phyloP scores from a whole-genome alignment of 2,888 invertebrate genomes.

The Erebia epiphron region DNA sequence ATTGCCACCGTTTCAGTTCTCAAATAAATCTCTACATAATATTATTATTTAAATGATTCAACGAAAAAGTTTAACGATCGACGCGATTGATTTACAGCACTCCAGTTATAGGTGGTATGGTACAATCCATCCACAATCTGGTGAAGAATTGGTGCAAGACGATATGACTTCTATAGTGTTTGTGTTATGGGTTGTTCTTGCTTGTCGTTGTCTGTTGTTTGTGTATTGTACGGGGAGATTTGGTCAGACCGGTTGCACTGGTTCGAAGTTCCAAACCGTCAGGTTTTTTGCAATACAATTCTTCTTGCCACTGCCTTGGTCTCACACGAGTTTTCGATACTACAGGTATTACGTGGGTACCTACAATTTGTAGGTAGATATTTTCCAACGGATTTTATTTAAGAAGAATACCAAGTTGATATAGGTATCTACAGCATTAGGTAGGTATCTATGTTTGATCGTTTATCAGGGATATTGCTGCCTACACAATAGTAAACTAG shows the following conservation, averaged over 20 bases:
- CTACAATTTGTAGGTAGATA: background rate
- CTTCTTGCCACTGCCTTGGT: constrained; percentile 48
- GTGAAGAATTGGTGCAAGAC: background rate
- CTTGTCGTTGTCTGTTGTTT: background rate
- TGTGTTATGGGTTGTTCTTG: constrained; percentile 17
- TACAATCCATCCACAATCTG: constrained; percentile 27
- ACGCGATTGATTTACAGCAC: constrained; percentile 41
- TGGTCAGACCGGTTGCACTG: constrained; percentile 49
- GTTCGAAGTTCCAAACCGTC: constrained; percentile 44
- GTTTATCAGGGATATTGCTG: background rate
- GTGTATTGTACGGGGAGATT: constrained; percentile 42
- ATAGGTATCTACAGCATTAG: background rate
- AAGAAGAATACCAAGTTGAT: background rate
- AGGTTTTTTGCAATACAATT: constrained; percentile 50
- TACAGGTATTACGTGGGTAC: constrained; percentile 24
- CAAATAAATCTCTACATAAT: constrained; percentile 24
- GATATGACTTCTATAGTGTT: background rate
- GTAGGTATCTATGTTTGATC: background rate
- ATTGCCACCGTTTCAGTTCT: constrained; percentile 15
- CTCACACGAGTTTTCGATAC: constrained; percentile 49
- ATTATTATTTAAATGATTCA: constrained; percentile 28
- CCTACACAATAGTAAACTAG: too few species aligned
- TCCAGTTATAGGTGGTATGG: constrained; percentile 38
- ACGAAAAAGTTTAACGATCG: constrained; percentile 34
- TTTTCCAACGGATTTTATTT: constrained; percentile 14